Base-by-base conservation (phyloP, 2,888 invertebrate genomes). In the Erannis defoliaria region DNA sequence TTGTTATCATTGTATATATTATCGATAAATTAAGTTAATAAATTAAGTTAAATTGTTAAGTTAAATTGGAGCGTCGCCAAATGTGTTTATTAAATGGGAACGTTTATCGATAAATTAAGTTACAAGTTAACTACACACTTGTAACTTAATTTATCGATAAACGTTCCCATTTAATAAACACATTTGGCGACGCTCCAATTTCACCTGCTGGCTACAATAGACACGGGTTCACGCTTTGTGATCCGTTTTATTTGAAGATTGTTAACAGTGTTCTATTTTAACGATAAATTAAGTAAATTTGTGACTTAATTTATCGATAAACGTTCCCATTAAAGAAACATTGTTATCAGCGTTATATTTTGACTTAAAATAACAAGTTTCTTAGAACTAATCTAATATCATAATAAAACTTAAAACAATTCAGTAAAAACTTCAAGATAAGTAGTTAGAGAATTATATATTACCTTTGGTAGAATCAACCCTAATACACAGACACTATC, bases 31-130 rank as follows among this genome's bases (percentile, higher is more conserved):
- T n/a, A n/a, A n/a, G n/a, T n/a, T n/a, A n/a, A n/a, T n/a, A n/a
- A n/a, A n/a, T n/a, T n/a, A n/a, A n/a, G n/a, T n/a, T n/a, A n/a
- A n/a, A n/a, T n/a, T n/a, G n/a, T n/a, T n/a, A 75, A 71, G 69
- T 74, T 69, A 57, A 61, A 58, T 64, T 80, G 81, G 79, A 77
- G 51, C 48, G 40, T 29, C 69, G 80, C 80, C 84, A 82, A 76
- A 69, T 69, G 72, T 68, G 71, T 78, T 80, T 76, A 67, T 76
- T 74, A 75, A 80, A 78, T 80, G 74, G 78, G 73, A 78, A 68
- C 71, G 68, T 76, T 71, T 71, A 71, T 69, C 74, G 71, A 77
- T 80, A 77, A 83, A 83, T 81, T 83, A 81, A 76, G 73, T 67
- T 71, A 58, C n/a, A n/a, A n/a, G n/a, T n/a, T n/a, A n/a, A n/a